A percentile compares a stretch with the other conserved stretches of the same genome.
Evolutionary conservation across 2,888 invertebrate genomes (phyloP).

Genomic region (Smittia sp.): DNA sequence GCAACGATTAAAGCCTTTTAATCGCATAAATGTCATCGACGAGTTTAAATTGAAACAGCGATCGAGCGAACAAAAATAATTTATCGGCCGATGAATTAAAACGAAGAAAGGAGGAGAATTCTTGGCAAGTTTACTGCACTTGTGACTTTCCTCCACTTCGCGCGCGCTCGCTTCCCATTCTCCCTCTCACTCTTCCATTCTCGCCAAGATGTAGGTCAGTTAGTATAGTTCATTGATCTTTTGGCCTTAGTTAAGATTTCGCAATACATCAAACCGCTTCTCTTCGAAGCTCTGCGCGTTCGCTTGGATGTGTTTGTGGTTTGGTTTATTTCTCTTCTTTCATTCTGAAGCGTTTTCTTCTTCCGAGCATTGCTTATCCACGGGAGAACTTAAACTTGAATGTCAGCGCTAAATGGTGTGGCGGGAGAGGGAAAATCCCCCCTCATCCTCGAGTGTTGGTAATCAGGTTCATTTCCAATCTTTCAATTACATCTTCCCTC

Average conservation of each 20-base stretch:
- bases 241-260: slow-evolving; percentile 40
- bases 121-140: slow-evolving; percentile 2
- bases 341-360: slow-evolving; percentile 20
- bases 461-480: no score
- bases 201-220: slow-evolving; percentile 29
- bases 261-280: slow-evolving; percentile 36
- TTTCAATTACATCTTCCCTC: no score
- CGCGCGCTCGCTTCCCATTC: not conserved
- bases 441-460: not conserved
- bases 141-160: not conserved
- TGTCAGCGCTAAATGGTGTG: not conserved
- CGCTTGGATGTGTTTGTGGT: slow-evolving; percentile 27
- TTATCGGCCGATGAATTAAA: not conserved
- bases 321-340: slow-evolving; percentile 23
- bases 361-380: not conserved
- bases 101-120: not conserved
- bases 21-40: no score
- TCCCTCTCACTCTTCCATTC: not conserved
- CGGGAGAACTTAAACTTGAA: not conserved
- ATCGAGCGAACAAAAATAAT: not conserved
- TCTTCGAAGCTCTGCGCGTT: slow-evolving; percentile 21
- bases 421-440: not conserved
- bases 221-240: slow-evolving; percentile 34
- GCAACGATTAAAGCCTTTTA: no score
- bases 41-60: not conserved